Evolutionary conservation across 2,797 vertebrate species (phyloP).

Genomic region (Darevskia nairensis): DNA sequence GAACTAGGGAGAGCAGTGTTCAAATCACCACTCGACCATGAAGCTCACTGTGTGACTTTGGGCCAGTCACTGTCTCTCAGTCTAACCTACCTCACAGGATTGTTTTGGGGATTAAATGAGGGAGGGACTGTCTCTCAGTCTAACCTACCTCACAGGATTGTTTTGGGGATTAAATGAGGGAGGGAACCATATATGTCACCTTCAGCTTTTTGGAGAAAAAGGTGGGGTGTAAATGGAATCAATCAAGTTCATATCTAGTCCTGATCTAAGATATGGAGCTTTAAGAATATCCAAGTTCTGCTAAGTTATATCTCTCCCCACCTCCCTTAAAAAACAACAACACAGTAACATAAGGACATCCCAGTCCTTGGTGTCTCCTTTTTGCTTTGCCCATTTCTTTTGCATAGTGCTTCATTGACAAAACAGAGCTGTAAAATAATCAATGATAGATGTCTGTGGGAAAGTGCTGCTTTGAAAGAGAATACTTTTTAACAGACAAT

Average conservation of each 20-base stretch:
- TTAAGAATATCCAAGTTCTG: neutral
- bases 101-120: too few species aligned
- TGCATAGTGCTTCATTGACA: slow-evolving; percentile 58
- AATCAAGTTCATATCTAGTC: neutral
- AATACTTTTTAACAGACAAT: slow-evolving; percentile 64
- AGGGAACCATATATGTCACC: too few species aligned
- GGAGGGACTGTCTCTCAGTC: too few species aligned
- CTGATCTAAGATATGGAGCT: slow-evolving; percentile 25
- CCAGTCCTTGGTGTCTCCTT: slow-evolving; percentile 50
- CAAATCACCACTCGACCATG: too few species aligned
- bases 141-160: too few species aligned
- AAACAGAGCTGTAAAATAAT: slow-evolving; percentile 57
- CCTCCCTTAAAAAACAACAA: slow-evolving; percentile 27
- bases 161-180: too few species aligned
- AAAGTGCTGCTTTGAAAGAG: slow-evolving; percentile 72
- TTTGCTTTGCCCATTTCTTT: slow-evolving; percentile 67
- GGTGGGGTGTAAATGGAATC: too few species aligned
- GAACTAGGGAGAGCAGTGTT: too few species aligned
- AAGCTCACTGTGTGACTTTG: too few species aligned
- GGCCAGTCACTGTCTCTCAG: too few species aligned
- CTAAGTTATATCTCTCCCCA: slow-evolving; percentile 47
- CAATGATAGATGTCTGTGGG: slow-evolving; percentile 59
- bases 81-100: too few species aligned
- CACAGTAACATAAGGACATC: slow-evolving; percentile 58
- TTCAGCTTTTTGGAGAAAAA: too few species aligned